phyloP scores from a whole-genome alignment of 1,140 invertebrate genomes.

The Ectropis grisescens region DNA sequence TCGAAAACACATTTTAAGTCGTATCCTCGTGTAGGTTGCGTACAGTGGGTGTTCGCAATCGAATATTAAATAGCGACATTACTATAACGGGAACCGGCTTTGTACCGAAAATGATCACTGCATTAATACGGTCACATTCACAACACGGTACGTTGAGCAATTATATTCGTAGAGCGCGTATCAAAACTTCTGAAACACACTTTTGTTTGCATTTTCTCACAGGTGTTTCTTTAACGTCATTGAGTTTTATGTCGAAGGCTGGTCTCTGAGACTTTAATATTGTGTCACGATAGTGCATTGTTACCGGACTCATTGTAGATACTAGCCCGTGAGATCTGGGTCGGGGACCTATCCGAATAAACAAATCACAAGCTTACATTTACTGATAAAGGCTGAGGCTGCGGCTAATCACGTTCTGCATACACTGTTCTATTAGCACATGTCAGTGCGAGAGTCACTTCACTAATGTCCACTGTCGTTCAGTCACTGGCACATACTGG shows the following conservation, averaged over 20 bases:
- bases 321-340: slow-evolving; percentile 53
- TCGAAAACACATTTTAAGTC: too few species aligned
- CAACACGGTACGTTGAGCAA: too few species aligned
- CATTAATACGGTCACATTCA: too few species aligned
- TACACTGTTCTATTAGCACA: slow-evolving; percentile 45
- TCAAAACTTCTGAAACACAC: slow-evolving; percentile 9
- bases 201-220: slow-evolving; percentile 62
- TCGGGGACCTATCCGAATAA: slow-evolving; percentile 26
- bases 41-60: too few species aligned
- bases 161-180: too few species aligned
- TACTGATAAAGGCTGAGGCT: slow-evolving; percentile 55
- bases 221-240: slow-evolving; percentile 59
- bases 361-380: slow-evolving; percentile 59
- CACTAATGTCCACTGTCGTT: slow-evolving; percentile 31
- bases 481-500: slow-evolving; percentile 54
- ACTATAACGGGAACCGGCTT: too few species aligned
- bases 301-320: slow-evolving; percentile 27
- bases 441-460: slow-evolving; percentile 46
- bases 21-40: too few species aligned
- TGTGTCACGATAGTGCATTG: slow-evolving; percentile 50
- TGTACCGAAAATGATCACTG: too few species aligned
- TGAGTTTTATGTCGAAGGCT: slow-evolving; percentile 49
- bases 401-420: slow-evolving; percentile 40
- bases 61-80: too few species aligned
- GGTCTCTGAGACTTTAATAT: slow-evolving; percentile 40